phyloP scores from a whole-genome alignment of 2,888 invertebrate species.

The Phengaris alcon region DNA sequence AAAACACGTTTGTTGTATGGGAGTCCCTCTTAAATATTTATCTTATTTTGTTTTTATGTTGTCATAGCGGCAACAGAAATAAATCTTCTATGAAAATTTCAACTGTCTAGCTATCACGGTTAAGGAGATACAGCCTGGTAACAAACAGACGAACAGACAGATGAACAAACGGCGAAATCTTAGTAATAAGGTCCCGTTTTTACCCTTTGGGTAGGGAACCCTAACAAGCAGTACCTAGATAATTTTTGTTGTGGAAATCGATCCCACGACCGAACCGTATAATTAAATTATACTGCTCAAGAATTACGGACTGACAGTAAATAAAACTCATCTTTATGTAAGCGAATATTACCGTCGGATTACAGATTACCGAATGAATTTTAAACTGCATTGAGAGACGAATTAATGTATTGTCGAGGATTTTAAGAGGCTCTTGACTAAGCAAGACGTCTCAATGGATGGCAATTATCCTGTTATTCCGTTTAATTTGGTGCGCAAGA shows the following conservation, averaged over 20 bases:
- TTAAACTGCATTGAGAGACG: slow-evolving; percentile 12
- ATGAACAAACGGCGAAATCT: too few species aligned
- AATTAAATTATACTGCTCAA: slow-evolving; percentile 11
- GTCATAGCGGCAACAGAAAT: too few species aligned
- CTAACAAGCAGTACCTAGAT: neutral
- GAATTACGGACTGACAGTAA: slow-evolving; percentile 27
- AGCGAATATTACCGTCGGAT: slow-evolving; percentile 24
- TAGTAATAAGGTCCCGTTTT: too few species aligned
- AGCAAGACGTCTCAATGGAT: slow-evolving; percentile 44
- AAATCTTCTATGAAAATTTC: too few species aligned
- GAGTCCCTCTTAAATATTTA: too few species aligned
- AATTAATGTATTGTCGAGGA: slow-evolving; percentile 27
- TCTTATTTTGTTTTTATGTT: too few species aligned
- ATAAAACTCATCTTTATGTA: slow-evolving; percentile 30
- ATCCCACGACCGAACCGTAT: neutral
- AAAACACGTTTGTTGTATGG: too few species aligned
- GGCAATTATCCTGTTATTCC: slow-evolving; percentile 61
- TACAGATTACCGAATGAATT: slow-evolving; percentile 27
- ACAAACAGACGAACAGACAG: too few species aligned
- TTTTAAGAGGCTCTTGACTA: slow-evolving; percentile 32
- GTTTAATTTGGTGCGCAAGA: slow-evolving; percentile 41
- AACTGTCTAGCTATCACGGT: too few species aligned
- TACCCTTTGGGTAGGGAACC: too few species aligned
- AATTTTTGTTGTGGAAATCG: neutral
- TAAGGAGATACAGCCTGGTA: too few species aligned